phyloP scores from a whole-genome alignment of 2,113 vertebrate species.

The Cyanoliseus patagonus region DNA sequence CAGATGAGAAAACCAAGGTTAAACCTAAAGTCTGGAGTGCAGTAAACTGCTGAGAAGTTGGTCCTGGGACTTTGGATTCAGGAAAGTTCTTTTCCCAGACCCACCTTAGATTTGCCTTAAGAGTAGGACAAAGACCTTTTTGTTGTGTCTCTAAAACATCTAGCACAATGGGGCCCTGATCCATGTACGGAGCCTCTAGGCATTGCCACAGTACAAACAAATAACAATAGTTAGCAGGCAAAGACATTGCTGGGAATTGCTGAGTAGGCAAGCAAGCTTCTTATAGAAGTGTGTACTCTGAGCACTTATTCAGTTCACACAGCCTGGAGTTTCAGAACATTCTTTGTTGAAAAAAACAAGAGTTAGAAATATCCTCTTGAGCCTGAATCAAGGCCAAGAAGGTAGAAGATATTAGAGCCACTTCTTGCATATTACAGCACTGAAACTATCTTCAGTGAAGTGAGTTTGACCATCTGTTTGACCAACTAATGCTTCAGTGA shows the following conservation, averaged over 20 bases:
- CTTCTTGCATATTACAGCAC: background rate
- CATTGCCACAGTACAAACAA: constrained; percentile 55
- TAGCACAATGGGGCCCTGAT: constrained; percentile 49
- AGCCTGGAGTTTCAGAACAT: constrained; percentile 28
- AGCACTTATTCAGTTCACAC: constrained; percentile 41
- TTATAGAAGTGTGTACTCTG: constrained; percentile 48
- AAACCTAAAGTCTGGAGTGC: background rate
- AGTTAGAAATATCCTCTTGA: constrained; percentile 44
- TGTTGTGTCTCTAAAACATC: constrained; percentile 54
- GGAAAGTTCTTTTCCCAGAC: constrained; percentile 32
- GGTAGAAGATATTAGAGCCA: background rate
- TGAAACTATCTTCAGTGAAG: background rate
- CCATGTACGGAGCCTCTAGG: constrained; percentile 43
- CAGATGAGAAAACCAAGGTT: constrained; percentile 4
- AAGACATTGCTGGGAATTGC: constrained; percentile 55
- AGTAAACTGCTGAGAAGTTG: constrained; percentile 7
- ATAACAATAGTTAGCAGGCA: constrained; percentile 57
- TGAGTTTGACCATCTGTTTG: background rate
- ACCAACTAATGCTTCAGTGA: background rate
- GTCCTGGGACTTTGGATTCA: background rate
- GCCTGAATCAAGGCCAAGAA: constrained; percentile 9
- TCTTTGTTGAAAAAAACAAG: constrained; percentile 41
- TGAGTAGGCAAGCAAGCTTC: constrained; percentile 61
- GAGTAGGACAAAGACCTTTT: constrained; percentile 52
- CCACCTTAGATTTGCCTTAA: constrained; percentile 42